These are phyloP conservation scores for Platycnemis pennipes DNA, from an alignment of 2,888 invertebrate species.

Conservation along the genomic window DNA sequence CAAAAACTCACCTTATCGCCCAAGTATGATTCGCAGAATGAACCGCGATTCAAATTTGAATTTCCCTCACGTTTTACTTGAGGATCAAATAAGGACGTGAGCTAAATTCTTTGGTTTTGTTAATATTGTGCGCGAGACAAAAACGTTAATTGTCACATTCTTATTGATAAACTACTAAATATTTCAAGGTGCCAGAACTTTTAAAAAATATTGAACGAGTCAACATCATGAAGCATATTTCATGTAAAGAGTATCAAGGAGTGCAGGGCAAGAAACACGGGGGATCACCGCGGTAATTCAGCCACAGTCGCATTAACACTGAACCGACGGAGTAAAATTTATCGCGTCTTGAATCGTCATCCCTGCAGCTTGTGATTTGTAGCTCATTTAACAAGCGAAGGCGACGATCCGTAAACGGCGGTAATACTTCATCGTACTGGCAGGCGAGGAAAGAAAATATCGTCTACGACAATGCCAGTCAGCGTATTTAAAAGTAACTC, in stretches of 20 bases:
- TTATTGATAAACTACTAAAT: too few relatives aligned
- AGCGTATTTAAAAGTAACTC: too few relatives aligned
- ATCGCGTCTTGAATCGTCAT: background rate
- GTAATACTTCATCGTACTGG: background rate
- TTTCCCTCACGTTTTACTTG: too few relatives aligned
- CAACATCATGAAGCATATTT: too few relatives aligned
- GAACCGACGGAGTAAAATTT: constrained; percentile 10
- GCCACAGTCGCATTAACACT: background rate
- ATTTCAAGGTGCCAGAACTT: too few relatives aligned
- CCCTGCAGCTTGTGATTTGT: background rate
- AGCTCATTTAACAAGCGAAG: background rate
- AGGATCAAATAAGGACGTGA: too few relatives aligned
- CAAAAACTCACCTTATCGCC: too few relatives aligned
- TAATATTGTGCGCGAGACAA: too few relatives aligned
- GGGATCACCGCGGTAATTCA: background rate
- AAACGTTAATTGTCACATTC: too few relatives aligned
- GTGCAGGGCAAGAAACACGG: background rate
- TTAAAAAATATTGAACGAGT: too few relatives aligned
- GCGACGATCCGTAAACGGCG: background rate
- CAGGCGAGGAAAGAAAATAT: background rate
- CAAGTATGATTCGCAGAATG: background rate
- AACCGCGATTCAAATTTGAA: too few relatives aligned
- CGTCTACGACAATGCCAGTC: background rate
- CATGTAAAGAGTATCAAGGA: background rate
- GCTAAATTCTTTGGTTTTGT: too few relatives aligned